Base-by-base conservation (phyloP, 1,140 invertebrate genomes). In the Drosophila willistoni region DNA sequence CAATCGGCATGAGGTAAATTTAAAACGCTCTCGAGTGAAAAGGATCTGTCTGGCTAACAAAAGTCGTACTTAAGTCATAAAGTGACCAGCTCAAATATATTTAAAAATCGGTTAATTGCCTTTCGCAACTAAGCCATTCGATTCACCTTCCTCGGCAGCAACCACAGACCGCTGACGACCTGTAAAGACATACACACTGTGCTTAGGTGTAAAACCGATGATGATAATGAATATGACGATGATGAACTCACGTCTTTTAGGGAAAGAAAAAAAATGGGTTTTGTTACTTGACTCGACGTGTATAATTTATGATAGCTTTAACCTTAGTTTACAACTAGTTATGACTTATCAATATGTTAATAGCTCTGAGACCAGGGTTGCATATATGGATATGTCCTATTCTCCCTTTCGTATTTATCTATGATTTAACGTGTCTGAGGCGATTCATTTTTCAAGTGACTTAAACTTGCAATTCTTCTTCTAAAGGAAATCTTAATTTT, bases 21-120 rank as follows among this genome's bases (percentile, higher is more conserved):
- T 47, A 70, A 57, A 69, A 65, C 65, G 70, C 63, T 41, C 41
- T 13, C 54, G 36, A 54, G 13, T 22, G 7, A 51, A 51, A 51
- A 51, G 44, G 44, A 51, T 51, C 17, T 51, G 39, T 47, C 41
- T 14, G 47, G 67, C 64, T 17, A 51, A 51, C 72, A 59, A 79
- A 68, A 57, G 42, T 66, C 25, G 57, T 70, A 71, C 41, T 55
- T 47, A 33, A 71, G 77, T 55, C 84, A 84, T 89, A 77, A 87
- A 89, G 69, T 33, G 44, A 19, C 67, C 51, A 61, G 71, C 39
- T 63, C 75, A 79, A 75, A 75, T 73, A 89, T 87, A 87, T 89
- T 87, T 89, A 80, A 89, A 87, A 89, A 78, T 89, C 84, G 77
- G 77, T 73, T 87, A 87, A 87, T 57, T 78, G 71, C 73, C 80